Evolutionary conservation across 2,113 vertebrate genomes (phyloP).

Genomic region (Centropus unirufus): DNA sequence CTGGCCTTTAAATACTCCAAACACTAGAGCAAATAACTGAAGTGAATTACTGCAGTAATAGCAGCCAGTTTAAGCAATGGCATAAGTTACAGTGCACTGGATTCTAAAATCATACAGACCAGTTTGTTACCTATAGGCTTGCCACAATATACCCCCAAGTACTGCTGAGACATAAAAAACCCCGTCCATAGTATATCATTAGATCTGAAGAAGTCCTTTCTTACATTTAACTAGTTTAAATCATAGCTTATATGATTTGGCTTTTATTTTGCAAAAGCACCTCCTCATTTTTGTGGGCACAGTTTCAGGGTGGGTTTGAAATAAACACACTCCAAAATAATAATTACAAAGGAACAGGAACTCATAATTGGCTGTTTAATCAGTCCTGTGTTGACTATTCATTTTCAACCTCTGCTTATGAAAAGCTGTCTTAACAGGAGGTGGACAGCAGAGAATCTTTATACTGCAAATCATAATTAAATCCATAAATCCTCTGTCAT

Average conservation of each 20-base stretch:
- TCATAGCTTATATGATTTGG: not conserved
- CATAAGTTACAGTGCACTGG: not conserved
- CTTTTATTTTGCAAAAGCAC: not conserved
- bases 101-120: not conserved
- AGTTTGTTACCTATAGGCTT: not conserved
- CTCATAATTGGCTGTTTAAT: not conserved
- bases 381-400: not conserved
- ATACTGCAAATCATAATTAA: not conserved
- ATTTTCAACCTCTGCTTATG: not conserved
- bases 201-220: not conserved
- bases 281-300: not conserved
- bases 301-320: not conserved
- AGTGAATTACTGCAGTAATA: not conserved
- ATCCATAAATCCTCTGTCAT: not conserved
- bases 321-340: not conserved
- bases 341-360: not conserved
- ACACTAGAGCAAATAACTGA: not conserved
- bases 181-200: not conserved
- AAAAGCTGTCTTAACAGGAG: not conserved
- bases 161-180: not conserved
- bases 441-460: not conserved
- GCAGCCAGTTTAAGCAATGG: not conserved
- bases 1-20: not conserved
- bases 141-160: not conserved
- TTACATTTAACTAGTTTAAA: not conserved